A percentile compares a stretch with the other conserved stretches of the same genome.
Conservation (phyloP, 2,888 invertebrate species). For the Xestia xanthographa region DNA sequence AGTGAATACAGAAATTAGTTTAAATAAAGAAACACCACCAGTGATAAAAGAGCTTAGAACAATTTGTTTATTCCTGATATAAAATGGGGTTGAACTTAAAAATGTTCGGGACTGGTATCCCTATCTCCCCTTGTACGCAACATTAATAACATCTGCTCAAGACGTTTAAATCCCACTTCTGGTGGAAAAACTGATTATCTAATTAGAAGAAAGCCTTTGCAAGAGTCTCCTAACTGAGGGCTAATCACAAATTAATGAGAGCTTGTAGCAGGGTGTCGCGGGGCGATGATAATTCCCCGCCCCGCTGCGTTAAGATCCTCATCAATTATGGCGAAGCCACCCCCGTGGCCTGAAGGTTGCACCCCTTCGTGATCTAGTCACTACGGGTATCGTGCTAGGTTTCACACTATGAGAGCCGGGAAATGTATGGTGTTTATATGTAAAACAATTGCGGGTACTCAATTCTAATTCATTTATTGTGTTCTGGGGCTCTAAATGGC, state of each 20-base stretch:
- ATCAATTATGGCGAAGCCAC: conserved; percentile 89
- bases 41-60: conserved; percentile 28
- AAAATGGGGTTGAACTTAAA: conserved; percentile 43
- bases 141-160: conserved; percentile 78
- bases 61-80: conserved; percentile 49
- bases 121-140: conserved; percentile 63
- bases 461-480: too few relatives aligned
- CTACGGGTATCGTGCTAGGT: conserved; percentile 53
- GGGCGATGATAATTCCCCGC: conserved; percentile 88
- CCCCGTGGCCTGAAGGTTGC: conserved; percentile 74
- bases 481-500: too few relatives aligned
- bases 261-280: conserved; percentile 87
- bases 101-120: conserved; percentile 34
- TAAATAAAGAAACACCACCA: conserved; percentile 30
- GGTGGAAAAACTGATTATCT: conserved; percentile 86
- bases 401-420: conserved; percentile 43
- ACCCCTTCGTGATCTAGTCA: conserved; percentile 76
- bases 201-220: conserved; percentile 87
- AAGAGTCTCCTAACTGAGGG: conserved; percentile 85
- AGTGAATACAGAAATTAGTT: conserved; percentile 30
- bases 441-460: neutral
- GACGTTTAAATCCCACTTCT: conserved; percentile 75
- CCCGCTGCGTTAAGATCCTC: conserved; percentile 90
- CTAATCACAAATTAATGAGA: conserved; percentile 90
- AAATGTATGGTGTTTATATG: conserved; percentile 7